A percentile compares a stretch with the other conserved stretches of the same genome.
These are phyloP conservation scores for Prunella fulvescens DNA, from an alignment of 2,113 vertebrate species.

Conservation along the genomic window DNA sequence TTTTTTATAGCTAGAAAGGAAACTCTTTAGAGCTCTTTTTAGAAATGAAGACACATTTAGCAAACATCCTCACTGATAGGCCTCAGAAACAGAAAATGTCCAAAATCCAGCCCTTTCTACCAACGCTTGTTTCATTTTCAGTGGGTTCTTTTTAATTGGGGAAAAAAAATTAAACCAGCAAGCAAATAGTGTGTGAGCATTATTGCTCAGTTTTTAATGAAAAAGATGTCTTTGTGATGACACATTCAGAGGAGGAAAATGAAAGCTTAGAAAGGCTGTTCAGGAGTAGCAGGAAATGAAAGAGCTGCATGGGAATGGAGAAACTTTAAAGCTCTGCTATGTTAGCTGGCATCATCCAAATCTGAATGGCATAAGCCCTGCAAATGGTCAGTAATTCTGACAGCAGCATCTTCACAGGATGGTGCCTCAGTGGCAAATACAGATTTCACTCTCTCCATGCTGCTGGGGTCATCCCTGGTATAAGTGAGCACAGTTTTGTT, in stretches of 20 bases:
- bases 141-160: not conserved
- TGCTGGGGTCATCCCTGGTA: not conserved
- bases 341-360: not conserved
- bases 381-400: not conserved
- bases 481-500: not conserved
- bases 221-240: not conserved
- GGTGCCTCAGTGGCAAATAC: not conserved
- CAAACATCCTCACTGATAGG: not conserved
- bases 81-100: not conserved
- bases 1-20: not conserved
- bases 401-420: not conserved
- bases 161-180: not conserved
- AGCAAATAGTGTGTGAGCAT: not conserved
- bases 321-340: not conserved
- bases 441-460: not conserved
- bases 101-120: not conserved
- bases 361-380: not conserved
- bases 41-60: not conserved
- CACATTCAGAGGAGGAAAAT: not conserved
- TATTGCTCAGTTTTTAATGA: not conserved
- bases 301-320: not conserved
- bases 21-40: not conserved
- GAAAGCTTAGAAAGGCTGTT: not conserved
- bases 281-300: not conserved
- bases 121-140: not conserved